These are phyloP conservation scores for Pissodes strobi DNA, from an alignment of 1,140 invertebrate species.

Conservation along the genomic window DNA sequence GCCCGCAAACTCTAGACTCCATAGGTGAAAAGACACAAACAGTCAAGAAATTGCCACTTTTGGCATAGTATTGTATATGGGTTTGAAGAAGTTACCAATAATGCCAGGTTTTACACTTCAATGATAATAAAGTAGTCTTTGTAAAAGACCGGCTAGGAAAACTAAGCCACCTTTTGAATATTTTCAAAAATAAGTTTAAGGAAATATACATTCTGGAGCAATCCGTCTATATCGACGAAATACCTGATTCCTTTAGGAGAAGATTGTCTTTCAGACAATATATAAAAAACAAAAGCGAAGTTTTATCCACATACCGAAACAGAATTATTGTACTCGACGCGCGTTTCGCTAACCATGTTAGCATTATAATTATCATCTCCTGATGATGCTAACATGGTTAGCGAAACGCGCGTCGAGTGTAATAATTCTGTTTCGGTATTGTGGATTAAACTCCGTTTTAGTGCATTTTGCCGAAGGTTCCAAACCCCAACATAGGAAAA, in stretches of 20 bases:
- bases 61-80: constrained; percentile 16
- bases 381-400: no score
- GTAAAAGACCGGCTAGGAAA: constrained; percentile 3
- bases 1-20: neutral
- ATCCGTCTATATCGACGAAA: constrained; percentile 22
- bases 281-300: constrained; percentile 17
- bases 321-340: no score
- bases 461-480: no score
- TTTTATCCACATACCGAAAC: no score
- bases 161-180: constrained; percentile 2
- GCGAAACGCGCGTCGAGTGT: no score
- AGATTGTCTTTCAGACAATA: constrained; percentile 16
- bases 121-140: constrained; percentile 14
- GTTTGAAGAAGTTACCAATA: constrained; percentile 3
- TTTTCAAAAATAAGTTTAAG: constrained; percentile 5
- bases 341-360: no score
- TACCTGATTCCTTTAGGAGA: constrained; percentile 19
- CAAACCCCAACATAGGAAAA: no score
- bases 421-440: no score
- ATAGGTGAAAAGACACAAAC: constrained; percentile 3
- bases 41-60: neutral
- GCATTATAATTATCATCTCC: no score
- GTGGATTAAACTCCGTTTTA: no score
- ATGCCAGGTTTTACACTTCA: constrained; percentile 10
- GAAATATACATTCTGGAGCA: neutral